These are phyloP conservation scores for Eilema griseolum DNA, from an alignment of 2,888 invertebrate species.

Conservation along the genomic window DNA sequence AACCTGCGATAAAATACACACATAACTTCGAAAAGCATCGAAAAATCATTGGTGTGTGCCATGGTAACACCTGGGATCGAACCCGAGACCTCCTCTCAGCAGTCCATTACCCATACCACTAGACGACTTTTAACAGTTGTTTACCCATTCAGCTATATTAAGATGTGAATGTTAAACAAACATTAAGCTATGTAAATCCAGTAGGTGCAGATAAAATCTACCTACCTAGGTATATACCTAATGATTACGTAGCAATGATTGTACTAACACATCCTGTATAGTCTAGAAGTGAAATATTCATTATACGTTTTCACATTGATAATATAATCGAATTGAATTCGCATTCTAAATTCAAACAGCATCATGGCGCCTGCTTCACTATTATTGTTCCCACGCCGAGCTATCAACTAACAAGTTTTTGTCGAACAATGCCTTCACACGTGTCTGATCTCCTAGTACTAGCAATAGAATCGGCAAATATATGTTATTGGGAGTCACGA, in stretches of 20 bases:
- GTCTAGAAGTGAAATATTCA: constrained; percentile 9
- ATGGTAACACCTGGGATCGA: too few species aligned
- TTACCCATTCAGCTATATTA: neutral
- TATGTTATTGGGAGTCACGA: constrained; percentile 35
- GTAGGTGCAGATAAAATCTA: too few species aligned
- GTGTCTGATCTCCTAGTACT: constrained; percentile 25
- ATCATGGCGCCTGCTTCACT: constrained; percentile 30
- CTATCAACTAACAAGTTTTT: constrained; percentile 43
- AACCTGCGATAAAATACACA: too few species aligned
- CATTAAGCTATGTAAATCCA: too few species aligned
- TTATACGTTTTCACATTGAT: constrained; percentile 3
- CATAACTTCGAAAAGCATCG: too few species aligned
- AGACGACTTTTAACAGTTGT: neutral
- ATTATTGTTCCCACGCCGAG: constrained; percentile 48
- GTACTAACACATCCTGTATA: neutral
- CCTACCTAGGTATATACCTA: too few species aligned
- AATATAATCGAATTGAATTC: constrained; percentile 30
- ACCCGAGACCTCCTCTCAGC: too few species aligned
- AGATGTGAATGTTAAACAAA: neutral
- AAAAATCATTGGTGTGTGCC: too few species aligned
- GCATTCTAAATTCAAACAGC: constrained; percentile 38
- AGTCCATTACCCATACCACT: too few species aligned
- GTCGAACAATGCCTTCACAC: constrained; percentile 50
- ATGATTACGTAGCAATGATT: neutral
- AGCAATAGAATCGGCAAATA: constrained; percentile 26